Base-by-base conservation (phyloP, 2,888 invertebrate species). In the Hypomecis punctinalis region DNA sequence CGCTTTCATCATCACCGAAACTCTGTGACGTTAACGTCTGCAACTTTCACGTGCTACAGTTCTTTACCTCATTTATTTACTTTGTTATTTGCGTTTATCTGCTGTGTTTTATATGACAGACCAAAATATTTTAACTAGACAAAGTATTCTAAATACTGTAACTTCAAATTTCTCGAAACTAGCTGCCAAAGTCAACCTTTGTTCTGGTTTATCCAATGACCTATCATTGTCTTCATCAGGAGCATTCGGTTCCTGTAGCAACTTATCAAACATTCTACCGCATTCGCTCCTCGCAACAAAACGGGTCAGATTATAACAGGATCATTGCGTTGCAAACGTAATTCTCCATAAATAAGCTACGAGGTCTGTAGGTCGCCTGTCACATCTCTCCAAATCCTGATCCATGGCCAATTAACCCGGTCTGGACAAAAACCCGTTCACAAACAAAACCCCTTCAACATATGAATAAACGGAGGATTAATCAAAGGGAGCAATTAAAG, bases 381-480 rank as follows among this genome's bases (percentile, higher is more conserved):
- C 47, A 47, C 35, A 47, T 47, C 43, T 48, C 48, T 59, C 40
- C 46, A 61, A 49, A 55, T 40, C 62, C 36, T 40, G 33, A 56
- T 47, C 45, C 52, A 43, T 48, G 56, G 40, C 47, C 59, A 43
- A 47, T 66, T 60, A 63, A 60, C 56, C 55, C 33, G n/a, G 39
- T 9, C 59, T 46, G 48, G 10, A 46, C 54, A 62, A 68, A 70
- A 66, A 45, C 55, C 61, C 60, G 49, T 67, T 63, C 61, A 61
- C 63, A 66, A 66, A 65, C 52, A 61, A 53, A 63, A 59, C 61
- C 63, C 62, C 56, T 47, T 53, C 49, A 47, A 61, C 64, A 39
- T 68, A 56, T 68, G 63, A 68, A 70, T 70, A 70, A 70, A 72
- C 53, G 61, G 63, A 51, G 62, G 64, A 68, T 70, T 65, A 63